phyloP scores from a whole-genome alignment of 2,113 vertebrate species.

The Polypterus senegalus region DNA sequence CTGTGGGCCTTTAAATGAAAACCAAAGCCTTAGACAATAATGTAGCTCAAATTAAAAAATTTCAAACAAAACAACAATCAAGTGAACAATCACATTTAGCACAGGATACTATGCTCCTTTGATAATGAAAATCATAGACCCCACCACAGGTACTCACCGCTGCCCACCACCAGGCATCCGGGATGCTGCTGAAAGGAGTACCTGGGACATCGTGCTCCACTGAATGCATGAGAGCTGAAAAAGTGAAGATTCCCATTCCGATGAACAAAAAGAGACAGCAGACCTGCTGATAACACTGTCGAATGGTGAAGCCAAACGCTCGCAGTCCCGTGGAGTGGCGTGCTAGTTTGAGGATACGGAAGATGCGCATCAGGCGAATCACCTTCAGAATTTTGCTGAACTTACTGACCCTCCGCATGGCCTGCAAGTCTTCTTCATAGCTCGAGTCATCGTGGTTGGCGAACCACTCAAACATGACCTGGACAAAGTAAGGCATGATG shows the following conservation, averaged over 20 bases:
- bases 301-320: constrained; percentile 79
- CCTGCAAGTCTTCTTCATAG: constrained; percentile 65
- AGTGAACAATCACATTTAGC: too few relatives aligned
- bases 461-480: constrained; percentile 64
- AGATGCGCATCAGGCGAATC: constrained; percentile 78
- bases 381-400: constrained; percentile 80
- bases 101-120: too few relatives aligned
- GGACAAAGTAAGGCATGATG: constrained; percentile 76
- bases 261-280: constrained; percentile 84
- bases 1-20: too few relatives aligned
- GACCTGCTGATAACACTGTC: constrained; percentile 83
- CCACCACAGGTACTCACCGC: constrained; percentile 53
- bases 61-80: too few relatives aligned
- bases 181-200: constrained; percentile 79
- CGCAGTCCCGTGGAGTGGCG: constrained; percentile 78
- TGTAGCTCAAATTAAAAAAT: too few relatives aligned
- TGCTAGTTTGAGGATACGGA: constrained; percentile 77
- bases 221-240: constrained; percentile 77
- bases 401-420: constrained; percentile 71
- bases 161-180: constrained; percentile 83
- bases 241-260: constrained; percentile 78
- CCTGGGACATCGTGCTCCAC: constrained; percentile 72
- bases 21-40: too few relatives aligned
- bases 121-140: too few relatives aligned
- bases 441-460: constrained; percentile 38